A percentile compares a stretch with the other conserved stretches of the same genome.
Conservation (phyloP, 2,888 invertebrate genomes). For the Cinara cedri region DNA sequence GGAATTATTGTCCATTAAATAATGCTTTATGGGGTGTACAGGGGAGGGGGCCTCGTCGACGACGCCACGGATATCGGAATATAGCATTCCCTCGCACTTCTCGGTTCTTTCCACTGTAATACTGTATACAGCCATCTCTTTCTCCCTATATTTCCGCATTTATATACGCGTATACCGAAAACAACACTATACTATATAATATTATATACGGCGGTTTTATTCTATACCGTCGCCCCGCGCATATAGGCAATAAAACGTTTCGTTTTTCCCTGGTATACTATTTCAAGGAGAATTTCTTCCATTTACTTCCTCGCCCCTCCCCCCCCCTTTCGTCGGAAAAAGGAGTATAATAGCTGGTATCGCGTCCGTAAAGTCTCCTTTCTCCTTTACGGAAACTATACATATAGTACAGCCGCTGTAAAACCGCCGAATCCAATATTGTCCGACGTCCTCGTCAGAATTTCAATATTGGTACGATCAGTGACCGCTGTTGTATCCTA, state of each 20-base stretch:
- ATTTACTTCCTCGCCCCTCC: no score
- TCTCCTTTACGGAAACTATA: no score
- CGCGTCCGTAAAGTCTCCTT: no score
- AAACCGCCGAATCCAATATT: neutral
- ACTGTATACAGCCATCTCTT: conserved; percentile 19
- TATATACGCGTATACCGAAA: no score
- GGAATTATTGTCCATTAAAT: conserved; percentile 48
- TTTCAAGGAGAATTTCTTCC: neutral
- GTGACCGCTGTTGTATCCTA: no score
- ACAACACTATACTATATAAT: no score
- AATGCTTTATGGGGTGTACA: conserved; percentile 50
- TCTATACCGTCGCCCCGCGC: no score
- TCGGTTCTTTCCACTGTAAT: neutral
- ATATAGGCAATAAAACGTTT: conserved; percentile 30
- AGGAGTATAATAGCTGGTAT: no score
- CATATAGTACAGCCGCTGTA: neutral
- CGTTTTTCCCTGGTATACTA: neutral
- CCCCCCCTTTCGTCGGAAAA: no score
- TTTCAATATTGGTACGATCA: no score
- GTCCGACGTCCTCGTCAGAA: neutral
- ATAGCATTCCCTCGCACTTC: neutral
- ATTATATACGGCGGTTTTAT: neutral
- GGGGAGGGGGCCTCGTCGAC: neutral
- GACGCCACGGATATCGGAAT: conserved; percentile 4
- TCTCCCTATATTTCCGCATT: neutral